Percentiles rank a stretch among this genome's conserved stretches.
phyloP scores from a whole-genome alignment of 2,888 invertebrate species.

The Thymelicus sylvestris region DNA sequence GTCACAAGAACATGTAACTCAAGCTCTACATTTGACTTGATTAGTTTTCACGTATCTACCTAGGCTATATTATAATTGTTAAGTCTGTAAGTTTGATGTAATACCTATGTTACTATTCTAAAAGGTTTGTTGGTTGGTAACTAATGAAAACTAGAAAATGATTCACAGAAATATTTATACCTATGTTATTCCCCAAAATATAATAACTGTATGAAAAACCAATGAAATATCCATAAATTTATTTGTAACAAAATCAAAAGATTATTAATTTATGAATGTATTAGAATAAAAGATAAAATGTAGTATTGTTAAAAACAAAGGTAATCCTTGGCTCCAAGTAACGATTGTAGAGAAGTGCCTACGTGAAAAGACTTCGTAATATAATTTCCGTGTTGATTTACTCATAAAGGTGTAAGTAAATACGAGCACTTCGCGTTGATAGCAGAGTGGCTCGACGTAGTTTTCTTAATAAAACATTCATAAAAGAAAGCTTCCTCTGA shows the following conservation, averaged over 20 bases:
- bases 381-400: slow-evolving; percentile 23
- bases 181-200: background rate
- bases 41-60: no score
- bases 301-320: slow-evolving; percentile 18
- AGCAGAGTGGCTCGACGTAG: background rate
- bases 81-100: no score
- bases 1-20: no score
- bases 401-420: slow-evolving; percentile 2
- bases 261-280: background rate
- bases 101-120: no score
- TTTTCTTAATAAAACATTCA: background rate
- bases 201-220: no score
- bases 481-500: background rate
- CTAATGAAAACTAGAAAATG: no score
- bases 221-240: background rate
- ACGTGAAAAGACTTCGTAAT: slow-evolving; percentile 27
- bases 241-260: background rate
- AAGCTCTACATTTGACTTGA: no score
- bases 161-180: background rate
- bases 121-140: no score
- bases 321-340: slow-evolving; percentile 16
- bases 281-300: slow-evolving; percentile 12
- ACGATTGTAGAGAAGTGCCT: slow-evolving; percentile 2
- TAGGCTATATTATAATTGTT: no score
- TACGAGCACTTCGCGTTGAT: background rate